Base-by-base conservation (phyloP, 2,888 invertebrate species). In the Lochmaea capreae region DNA sequence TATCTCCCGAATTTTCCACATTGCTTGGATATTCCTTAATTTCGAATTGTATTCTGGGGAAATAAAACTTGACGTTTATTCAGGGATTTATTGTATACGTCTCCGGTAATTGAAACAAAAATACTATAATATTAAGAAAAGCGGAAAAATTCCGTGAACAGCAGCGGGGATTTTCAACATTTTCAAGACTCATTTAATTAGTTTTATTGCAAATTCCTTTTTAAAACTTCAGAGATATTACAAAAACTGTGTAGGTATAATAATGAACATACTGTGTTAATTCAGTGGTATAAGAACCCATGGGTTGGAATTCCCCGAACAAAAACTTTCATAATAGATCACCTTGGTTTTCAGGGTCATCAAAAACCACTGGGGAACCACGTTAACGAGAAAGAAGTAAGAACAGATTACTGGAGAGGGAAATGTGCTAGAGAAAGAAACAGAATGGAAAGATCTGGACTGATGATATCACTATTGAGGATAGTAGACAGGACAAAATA, bases 61-160 rank as follows among this genome's bases (percentile, higher is more conserved):
- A 74, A 77, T 74, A 74, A 72, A 74, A 79, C 74, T 71, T 75
- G 77, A 79, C 79, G 77, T 79, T 77, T 76, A 77, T 76, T 79
- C 79, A 67, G 72, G 76, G 76, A 79, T 79, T 79, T 78, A 77
- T 78, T 76, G 75, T 78, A 70, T 76, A 78, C 78, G 78, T 78
- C 78, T 78, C 65, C 76, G 65, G 76, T 79, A 81, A 81, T 81
- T 81, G 81, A 80, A 80, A 78, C 78, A 79, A 81, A 79, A 81
- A 79, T 77, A 74, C 78, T 74, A 54, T 67, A 76, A 78, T 79
- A 79, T 77, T 78, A 77, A 76, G 76, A 75, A 70, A 71, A 75
- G 77, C 76, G 73, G 74, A 76, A 76, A 77, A 73, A 70, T 70
- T 54, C 16, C 16, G 57, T 61, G 54, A 54, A 65, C 65, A 73